Evolutionary conservation across 53 echinoderm and acorn worm species (phyloP), one percentile per base, ranked within the genome.

Genomic region (Arbacia lixula): DNA sequence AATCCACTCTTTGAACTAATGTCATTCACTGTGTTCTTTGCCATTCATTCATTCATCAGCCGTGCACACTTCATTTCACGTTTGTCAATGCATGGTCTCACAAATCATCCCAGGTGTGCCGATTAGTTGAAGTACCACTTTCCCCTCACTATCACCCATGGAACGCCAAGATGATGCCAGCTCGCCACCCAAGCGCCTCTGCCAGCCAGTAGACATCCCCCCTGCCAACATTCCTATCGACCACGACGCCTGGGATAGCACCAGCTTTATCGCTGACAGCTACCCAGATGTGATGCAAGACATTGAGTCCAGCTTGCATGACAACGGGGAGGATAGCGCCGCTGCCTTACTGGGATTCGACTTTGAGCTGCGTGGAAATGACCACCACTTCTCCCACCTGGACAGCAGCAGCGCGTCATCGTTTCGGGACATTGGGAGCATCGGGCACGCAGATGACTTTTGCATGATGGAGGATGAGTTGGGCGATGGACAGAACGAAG

Each of bases 31-130:
- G n/a, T n/a, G n/a, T n/a, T n/a, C n/a, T n/a, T n/a, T n/a, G n/a
- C n/a, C n/a, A n/a, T n/a, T n/a, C n/a, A n/a, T n/a, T n/a, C n/a
- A n/a, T n/a, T n/a, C n/a, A n/a, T n/a, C n/a, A n/a, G n/a, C n/a
- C n/a, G n/a, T n/a, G n/a, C n/a, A n/a, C n/a, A n/a, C n/a, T n/a
- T n/a, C n/a, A n/a, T n/a, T n/a, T n/a, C n/a, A n/a, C 43, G 69
- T 69, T 69, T 69, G 69, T 43, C 69, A 69, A 42, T 69, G 69
- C 69, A 69, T 69, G 69, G 43, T 69, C 42, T 74, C 50, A 74
- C 51, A 74, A 50, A 74, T 53, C 74, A 50, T 74, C 53, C 52
- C 46, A 51, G 74, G 74, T 74, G n/a, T 74, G 74, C 53, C 50
- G 74, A 53, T 74, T 33, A 51, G 74, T 42, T 74, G 26, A 53